Conservation (phyloP, 2,797 vertebrate species). For the Dendrocincla tyrannina region DNA sequence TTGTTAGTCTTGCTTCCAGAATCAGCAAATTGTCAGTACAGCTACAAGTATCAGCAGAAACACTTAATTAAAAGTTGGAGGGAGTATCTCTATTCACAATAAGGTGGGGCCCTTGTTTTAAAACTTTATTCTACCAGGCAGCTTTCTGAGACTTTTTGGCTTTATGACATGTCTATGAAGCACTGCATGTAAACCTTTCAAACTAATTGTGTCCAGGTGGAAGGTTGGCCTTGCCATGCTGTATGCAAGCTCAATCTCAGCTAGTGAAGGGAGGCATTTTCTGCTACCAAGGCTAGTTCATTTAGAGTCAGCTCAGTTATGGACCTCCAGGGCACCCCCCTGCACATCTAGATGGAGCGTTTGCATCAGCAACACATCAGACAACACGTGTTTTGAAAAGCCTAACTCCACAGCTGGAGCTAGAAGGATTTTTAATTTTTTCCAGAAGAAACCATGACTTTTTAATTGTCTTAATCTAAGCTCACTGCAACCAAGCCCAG, state of each 20-base stretch:
- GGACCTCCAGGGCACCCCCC: neutral
- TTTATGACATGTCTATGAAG: neutral
- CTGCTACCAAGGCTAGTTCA: neutral
- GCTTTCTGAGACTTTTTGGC: neutral
- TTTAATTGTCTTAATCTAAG: neutral
- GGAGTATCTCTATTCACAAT: neutral
- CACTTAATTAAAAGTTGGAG: neutral
- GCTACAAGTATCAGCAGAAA: neutral
- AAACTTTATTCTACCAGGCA: neutral
- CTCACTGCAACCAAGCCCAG: neutral
- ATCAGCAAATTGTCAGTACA: neutral
- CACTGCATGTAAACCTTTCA: neutral
- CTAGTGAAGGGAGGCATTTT: rapidly evolving
- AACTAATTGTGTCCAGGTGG: neutral
- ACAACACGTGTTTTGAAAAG: neutral
- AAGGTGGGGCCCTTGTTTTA: neutral
- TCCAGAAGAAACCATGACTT: neutral
- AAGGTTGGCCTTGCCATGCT: neutral
- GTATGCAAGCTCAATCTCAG: neutral
- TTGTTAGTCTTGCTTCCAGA: neutral
- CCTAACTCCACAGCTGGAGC: neutral
- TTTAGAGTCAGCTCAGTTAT: neutral
- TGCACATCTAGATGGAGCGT: neutral
- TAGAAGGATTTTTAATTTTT: neutral
- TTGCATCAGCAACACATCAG: neutral